These are phyloP conservation scores for Mustela lutreola DNA, from an alignment of 2,113 vertebrate species.

Conservation along the genomic window DNA sequence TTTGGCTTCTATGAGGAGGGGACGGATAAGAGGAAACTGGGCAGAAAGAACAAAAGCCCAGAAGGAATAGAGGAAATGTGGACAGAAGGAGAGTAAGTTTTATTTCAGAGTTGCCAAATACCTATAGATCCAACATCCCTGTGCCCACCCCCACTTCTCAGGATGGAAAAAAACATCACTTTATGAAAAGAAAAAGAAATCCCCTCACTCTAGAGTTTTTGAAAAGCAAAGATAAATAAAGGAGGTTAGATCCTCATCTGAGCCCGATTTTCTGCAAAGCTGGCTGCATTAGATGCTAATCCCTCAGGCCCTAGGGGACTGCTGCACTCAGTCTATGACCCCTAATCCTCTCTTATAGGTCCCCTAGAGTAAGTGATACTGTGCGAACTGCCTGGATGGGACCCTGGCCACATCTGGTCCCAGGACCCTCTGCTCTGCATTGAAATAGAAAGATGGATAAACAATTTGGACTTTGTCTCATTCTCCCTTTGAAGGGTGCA, in stretches of 20 bases:
- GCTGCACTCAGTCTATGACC: constrained; percentile 64
- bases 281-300: constrained; percentile 82
- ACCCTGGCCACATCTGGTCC: constrained; percentile 84
- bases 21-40: not conserved
- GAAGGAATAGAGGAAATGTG: not conserved
- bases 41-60: not conserved
- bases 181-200: constrained; percentile 21
- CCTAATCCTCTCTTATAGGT: constrained; percentile 84
- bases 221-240: constrained; percentile 78
- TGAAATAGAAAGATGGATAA: constrained; percentile 81
- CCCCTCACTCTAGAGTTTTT: not conserved
- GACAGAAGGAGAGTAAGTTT: not conserved
- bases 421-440: constrained; percentile 52
- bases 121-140: not conserved
- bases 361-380: constrained; percentile 85
- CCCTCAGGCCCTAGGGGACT: constrained; percentile 77
- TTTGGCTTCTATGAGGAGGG: not conserved
- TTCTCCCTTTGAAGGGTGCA: constrained; percentile 55
- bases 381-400: constrained; percentile 84
- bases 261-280: constrained; percentile 81
- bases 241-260: constrained; percentile 72
- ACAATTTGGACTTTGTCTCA: constrained; percentile 69
- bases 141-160: not conserved
- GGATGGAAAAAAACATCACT: constrained; percentile 21
- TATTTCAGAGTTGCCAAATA: constrained; percentile 45